Percentiles rank a stretch among this genome's conserved stretches.
Conservation (phyloP, 2,888 invertebrate species). For the Plusia festucae region DNA sequence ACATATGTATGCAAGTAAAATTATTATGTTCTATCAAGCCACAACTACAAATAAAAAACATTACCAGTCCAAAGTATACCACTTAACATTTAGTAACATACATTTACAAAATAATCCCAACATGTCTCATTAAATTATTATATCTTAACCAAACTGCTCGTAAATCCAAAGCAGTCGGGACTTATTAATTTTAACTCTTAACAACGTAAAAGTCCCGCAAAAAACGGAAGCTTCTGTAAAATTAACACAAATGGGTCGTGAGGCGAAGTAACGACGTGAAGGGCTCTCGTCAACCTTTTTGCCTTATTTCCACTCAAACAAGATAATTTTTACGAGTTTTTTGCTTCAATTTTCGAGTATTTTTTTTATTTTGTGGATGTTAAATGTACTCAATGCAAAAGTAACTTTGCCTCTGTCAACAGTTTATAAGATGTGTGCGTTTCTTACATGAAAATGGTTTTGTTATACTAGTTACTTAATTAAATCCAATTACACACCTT, state of each 20-base stretch:
- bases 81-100: background rate
- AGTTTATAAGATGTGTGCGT: too few species aligned
- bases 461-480: too few species aligned
- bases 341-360: background rate
- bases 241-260: conserved; percentile 54
- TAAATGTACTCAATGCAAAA: too few species aligned
- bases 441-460: too few species aligned
- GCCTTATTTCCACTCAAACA: conserved; percentile 13
- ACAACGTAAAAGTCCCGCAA: conserved; percentile 40
- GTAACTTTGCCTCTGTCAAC: background rate
- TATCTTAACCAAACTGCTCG: conserved; percentile 35
- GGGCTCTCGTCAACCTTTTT: conserved; percentile 43
- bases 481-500: too few species aligned
- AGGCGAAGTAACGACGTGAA: conserved; percentile 32
- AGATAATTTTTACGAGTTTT: conserved; percentile 27
- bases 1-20: too few species aligned
- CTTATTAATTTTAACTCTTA: conserved; percentile 42
- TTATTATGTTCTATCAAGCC: too few species aligned
- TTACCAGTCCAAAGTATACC: background rate
- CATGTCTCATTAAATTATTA: conserved; percentile 28
- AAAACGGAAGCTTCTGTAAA: conserved; percentile 50
- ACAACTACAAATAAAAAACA: too few species aligned
- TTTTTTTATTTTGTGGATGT: background rate
- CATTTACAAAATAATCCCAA: conserved; percentile 6
- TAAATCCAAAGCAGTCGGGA: conserved; percentile 35